Base-by-base conservation (phyloP, 2,113 vertebrate species). In the Cinclus cinclus region DNA sequence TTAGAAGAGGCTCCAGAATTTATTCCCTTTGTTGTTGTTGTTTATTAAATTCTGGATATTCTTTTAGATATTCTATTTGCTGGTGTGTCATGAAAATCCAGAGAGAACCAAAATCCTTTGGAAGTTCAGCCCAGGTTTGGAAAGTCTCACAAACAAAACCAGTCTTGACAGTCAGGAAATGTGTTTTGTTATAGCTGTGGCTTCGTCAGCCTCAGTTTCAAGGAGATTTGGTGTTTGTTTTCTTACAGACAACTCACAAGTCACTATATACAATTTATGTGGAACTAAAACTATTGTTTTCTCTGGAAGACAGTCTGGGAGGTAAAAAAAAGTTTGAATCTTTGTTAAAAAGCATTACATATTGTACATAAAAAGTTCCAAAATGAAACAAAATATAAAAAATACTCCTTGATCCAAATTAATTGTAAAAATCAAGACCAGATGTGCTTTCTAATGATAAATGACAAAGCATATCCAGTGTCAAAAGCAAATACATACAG, bases 211-310 rank as follows among this genome's bases (percentile, higher is more conserved):
- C 35, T 44, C 3, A 17, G 44, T 23, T 77, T 65, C 56, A 53
- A 78, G 39, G n/a, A 41, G 55, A 74, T 58, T 44, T 20, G n/a
- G 16, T 1, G 1, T 1, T 25, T 49, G 74, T 20, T 23, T 77
- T 55, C 50, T 60, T 14, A 30, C 0, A 49, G 11, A 73, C 15
- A 60, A 46, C 55, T 64, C 49, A 22, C 11, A 39, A 70, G 47
- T 31, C 22, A 22, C 30, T 42, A 7, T 0, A 12, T 1, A 52
- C 5, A 5, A 63, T 27, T 37, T 31, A 30, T 0, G 1, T 9
- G 56, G 76, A 76, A 56, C 3, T 37, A 60, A 69, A 92, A 41
- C 6, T 6, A 68, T 8, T 37, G 16, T 58, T 47, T 71, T 62
- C 35, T 56, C 46, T 7, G 10, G 7, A 27, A 79, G 9, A 42